Conservation (phyloP, 2,888 invertebrate species). For the Hirtodrosophila cameraria region DNA sequence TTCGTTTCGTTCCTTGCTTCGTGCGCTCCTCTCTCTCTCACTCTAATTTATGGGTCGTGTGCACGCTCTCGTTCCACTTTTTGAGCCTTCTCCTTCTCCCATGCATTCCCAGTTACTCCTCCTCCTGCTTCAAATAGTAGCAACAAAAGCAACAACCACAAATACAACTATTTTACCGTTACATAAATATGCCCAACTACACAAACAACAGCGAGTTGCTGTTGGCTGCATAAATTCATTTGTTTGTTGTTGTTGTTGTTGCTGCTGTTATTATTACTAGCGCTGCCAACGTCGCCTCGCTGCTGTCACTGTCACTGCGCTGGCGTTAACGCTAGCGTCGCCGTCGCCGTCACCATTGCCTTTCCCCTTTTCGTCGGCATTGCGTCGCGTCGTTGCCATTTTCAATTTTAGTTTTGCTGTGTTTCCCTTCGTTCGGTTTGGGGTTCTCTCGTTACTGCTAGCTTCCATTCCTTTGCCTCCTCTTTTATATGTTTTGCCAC, state of each 20-base stretch:
- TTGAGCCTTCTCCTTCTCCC: conserved; percentile 62
- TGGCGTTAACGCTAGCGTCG: conserved; percentile 23
- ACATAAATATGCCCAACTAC: conserved; percentile 69
- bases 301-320: conserved; percentile 51
- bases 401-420: conserved; percentile 72
- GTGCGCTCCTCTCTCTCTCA: conserved; percentile 35
- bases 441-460: conserved; percentile 58
- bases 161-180: conserved; percentile 63
- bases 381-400: conserved; percentile 73
- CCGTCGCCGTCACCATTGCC: conserved; percentile 22
- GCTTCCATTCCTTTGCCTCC: conserved; percentile 11
- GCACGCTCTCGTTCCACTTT: conserved; percentile 61
- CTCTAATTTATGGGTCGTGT: conserved; percentile 73
- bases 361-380: conserved; percentile 42
- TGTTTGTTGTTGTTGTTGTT: conserved; percentile 55
- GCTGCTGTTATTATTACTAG: conserved; percentile 42
- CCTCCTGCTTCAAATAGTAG: conserved; percentile 43
- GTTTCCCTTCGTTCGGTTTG: conserved; percentile 58
- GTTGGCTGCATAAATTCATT: conserved; percentile 72
- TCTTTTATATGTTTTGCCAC: conserved; percentile 28
- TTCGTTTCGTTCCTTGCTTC: too few relatives aligned
- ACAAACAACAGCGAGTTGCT: conserved; percentile 42
- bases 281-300: conserved; percentile 52
- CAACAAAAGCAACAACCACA: conserved; percentile 12
- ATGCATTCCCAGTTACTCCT: conserved; percentile 53